Conservation (phyloP, 2,113 vertebrate genomes). For the Seriola quinqueradiata region DNA sequence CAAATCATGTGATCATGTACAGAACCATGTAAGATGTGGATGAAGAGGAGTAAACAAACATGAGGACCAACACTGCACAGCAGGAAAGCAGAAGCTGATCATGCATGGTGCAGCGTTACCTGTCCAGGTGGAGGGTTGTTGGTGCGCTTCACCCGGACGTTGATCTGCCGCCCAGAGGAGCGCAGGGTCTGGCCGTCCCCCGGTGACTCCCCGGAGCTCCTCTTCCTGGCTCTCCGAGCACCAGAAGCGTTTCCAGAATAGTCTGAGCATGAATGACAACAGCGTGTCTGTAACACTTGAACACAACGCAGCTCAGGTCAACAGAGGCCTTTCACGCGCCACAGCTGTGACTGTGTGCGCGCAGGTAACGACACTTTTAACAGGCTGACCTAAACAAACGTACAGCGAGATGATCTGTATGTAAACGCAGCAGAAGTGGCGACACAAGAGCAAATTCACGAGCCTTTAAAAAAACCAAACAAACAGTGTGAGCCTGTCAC, state of each 20-base stretch:
- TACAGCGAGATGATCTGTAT: neutral
- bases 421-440: neutral
- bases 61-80: neutral
- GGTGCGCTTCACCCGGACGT: constrained; percentile 78
- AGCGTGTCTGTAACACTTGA: neutral
- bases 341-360: accelerated
- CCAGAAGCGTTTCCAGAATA: constrained; percentile 83
- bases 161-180: constrained; percentile 92
- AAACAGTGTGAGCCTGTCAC: constrained; percentile 45
- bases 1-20: neutral
- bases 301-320: neutral
- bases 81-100: neutral
- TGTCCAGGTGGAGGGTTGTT: constrained; percentile 82
- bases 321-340: constrained; percentile 10
- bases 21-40: neutral
- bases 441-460: neutral
- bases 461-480: constrained; percentile 50
- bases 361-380: no score
- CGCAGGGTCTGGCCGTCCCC: constrained; percentile 89
- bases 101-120: constrained; percentile 45
- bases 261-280: constrained; percentile 70
- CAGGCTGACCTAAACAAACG: neutral
- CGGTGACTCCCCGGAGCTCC: constrained; percentile 85
- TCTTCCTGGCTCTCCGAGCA: constrained; percentile 89
- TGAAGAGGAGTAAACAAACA: no score